phyloP scores from a whole-genome alignment of 1,140 invertebrate species.

The Globodera ellingtonae region DNA sequence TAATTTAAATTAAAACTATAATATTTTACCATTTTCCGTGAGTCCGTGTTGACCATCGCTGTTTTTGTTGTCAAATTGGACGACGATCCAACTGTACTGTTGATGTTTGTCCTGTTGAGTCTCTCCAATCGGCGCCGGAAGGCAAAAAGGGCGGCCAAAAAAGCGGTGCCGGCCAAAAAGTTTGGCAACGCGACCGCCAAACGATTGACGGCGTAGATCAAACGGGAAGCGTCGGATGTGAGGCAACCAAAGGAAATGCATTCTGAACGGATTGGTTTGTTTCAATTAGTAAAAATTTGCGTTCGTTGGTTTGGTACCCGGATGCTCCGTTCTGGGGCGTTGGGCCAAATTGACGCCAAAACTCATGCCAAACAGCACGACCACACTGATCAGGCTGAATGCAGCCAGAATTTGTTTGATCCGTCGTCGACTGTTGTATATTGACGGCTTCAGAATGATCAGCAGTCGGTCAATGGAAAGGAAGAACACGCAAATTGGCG shows the following conservation, averaged over 20 bases:
- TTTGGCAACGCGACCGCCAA: conserved; percentile 29
- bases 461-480: conserved; percentile 27
- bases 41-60: neutral
- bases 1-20: neutral
- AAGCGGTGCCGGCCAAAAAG: conserved; percentile 21
- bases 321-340: conserved; percentile 18
- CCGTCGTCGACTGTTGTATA: conserved; percentile 11
- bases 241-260: conserved; percentile 34
- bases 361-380: conserved; percentile 21
- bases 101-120: neutral
- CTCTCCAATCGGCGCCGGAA: conserved; percentile 14
- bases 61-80: neutral
- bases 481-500: conserved; percentile 28
- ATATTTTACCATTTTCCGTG: conserved; percentile 15
- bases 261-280: neutral
- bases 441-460: conserved; percentile 15
- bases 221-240: conserved; percentile 29
- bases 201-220: conserved; percentile 30
- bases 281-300: neutral
- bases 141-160: conserved; percentile 24
- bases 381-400: conserved; percentile 9
- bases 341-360: conserved; percentile 28
- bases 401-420: conserved; percentile 7
- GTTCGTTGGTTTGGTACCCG: conserved; percentile 6
- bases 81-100: no score